phyloP scores from a whole-genome alignment of 2,113 vertebrate genomes.

The Prietella phreatophila region DNA sequence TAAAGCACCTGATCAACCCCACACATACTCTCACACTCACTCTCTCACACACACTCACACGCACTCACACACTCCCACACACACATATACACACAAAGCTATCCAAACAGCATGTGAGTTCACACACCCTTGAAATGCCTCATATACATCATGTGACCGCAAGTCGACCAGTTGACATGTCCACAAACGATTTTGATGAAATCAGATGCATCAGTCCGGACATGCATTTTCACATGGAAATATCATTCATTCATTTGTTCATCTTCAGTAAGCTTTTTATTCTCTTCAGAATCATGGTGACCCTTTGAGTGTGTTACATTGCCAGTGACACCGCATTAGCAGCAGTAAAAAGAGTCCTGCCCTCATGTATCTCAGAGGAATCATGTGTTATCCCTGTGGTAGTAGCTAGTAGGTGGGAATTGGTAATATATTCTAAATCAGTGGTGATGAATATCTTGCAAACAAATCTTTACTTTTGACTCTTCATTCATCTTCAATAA shows the following conservation, averaged over 20 bases:
- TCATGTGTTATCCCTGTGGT: background rate
- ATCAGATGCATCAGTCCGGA: background rate
- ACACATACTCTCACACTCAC: background rate
- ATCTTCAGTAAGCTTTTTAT: background rate
- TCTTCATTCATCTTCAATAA: background rate
- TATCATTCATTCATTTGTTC: background rate
- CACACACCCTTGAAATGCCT: background rate
- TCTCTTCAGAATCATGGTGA: background rate
- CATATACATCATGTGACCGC: background rate
- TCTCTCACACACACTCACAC: background rate
- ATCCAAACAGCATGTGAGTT: background rate
- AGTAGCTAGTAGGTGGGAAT: background rate
- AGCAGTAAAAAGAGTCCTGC: background rate
- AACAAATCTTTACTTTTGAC: background rate
- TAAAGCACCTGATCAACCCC: constrained; percentile 31
- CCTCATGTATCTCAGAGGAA: background rate
- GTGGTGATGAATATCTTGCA: background rate
- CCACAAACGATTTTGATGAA: background rate
- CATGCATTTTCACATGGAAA: background rate
- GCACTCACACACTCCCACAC: background rate
- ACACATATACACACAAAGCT: background rate
- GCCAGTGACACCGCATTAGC: background rate
- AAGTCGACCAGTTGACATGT: background rate
- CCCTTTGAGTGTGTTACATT: background rate
- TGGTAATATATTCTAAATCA: background rate